Conservation (phyloP, 2,113 vertebrate genomes). For the Corapipo altera region DNA sequence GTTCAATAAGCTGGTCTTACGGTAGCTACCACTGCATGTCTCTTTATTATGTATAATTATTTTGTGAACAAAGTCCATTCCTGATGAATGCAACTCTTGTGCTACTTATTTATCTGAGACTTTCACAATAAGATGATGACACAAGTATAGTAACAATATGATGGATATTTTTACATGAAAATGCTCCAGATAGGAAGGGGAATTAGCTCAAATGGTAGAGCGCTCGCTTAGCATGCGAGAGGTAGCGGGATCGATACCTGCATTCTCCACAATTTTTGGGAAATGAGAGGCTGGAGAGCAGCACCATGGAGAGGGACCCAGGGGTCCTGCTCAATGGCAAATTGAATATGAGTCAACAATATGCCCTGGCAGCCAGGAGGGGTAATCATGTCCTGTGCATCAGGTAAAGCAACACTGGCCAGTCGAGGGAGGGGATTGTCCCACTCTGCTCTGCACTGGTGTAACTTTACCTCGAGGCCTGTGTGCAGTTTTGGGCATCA, state of each 20-base stretch:
- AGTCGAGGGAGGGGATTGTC: background rate
- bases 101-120: constrained; percentile 52
- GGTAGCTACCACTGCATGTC: background rate
- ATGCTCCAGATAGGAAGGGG: background rate
- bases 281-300: background rate
- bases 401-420: rapidly evolving
- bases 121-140: constrained; percentile 27
- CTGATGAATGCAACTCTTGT: background rate
- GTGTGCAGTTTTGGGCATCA: rapidly evolving
- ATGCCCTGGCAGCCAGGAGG: background rate
- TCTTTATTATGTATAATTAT: constrained; percentile 24
- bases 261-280: constrained; percentile 62
- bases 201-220: constrained; percentile 60
- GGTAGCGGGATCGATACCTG: constrained; percentile 73
- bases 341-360: rapidly evolving
- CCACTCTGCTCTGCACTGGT: rapidly evolving
- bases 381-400: rapidly evolving
- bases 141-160: background rate
- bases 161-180: constrained; percentile 1
- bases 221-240: constrained; percentile 78
- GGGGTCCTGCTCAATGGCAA: background rate
- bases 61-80: constrained; percentile 15
- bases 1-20: background rate
- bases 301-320: background rate
- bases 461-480: rapidly evolving